Percentiles rank a stretch among this genome's conserved stretches.
These are phyloP conservation scores for Mylabris phalerata DNA, from an alignment of 1,140 invertebrate genomes.

Conservation along the genomic window DNA sequence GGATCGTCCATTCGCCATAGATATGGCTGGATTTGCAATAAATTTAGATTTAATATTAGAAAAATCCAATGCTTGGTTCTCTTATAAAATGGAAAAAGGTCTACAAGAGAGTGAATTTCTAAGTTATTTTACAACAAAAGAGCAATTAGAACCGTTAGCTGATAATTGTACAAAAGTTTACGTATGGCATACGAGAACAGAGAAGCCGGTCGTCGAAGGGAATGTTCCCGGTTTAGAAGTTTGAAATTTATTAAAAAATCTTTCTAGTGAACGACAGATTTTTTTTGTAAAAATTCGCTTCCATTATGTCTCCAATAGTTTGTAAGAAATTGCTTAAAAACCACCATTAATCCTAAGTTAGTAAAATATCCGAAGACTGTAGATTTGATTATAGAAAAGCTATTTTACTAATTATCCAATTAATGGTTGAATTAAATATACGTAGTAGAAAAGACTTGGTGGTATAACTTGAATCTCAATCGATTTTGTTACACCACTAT, in stretches of 20 bases:
- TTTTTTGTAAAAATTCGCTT: too few relatives aligned
- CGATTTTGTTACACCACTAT: too few relatives aligned
- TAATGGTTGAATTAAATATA: too few relatives aligned
- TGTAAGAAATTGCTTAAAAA: too few relatives aligned
- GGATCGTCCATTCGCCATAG: slow-evolving; percentile 86
- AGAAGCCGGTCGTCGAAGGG: slow-evolving; percentile 66
- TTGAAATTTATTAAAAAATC: slow-evolving; percentile 34
- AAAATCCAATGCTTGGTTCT: slow-evolving; percentile 73
- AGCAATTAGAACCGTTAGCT: slow-evolving; percentile 83
- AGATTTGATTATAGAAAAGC: too few relatives aligned
- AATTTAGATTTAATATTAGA: slow-evolving; percentile 74
- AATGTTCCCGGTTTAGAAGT: slow-evolving; percentile 74
- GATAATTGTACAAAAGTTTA: slow-evolving; percentile 86
- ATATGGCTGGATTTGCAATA: slow-evolving; percentile 98
- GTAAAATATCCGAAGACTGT: too few relatives aligned
- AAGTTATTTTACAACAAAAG: slow-evolving; percentile 64
- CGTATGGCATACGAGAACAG: slow-evolving; percentile 96
- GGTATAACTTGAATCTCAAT: too few relatives aligned
- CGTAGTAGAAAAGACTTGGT: too few relatives aligned
- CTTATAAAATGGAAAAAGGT: slow-evolving; percentile 74
- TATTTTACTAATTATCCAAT: too few relatives aligned
- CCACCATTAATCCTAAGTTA: too few relatives aligned
- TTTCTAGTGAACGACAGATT: not conserved
- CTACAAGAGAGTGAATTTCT: slow-evolving; percentile 91
- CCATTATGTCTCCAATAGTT: too few relatives aligned